These are phyloP conservation scores for Sarcophaga subvicina DNA, from an alignment of 2,888 invertebrate species.

Conservation along the genomic window DNA sequence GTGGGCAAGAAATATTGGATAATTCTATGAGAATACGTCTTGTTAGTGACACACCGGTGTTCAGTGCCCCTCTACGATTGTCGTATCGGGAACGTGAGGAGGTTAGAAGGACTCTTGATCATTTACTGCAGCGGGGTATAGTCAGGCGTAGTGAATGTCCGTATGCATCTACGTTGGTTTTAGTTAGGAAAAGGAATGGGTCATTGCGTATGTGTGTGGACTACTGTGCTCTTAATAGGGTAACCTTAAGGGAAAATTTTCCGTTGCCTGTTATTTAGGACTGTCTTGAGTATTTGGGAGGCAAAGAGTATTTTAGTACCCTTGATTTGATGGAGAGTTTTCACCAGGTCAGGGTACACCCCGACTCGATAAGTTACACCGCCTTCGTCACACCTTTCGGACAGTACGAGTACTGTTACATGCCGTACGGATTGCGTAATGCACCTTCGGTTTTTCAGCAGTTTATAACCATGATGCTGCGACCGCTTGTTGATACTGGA, in stretches of 20 bases:
- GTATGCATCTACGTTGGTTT: background rate
- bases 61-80: constrained; percentile 6
- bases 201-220: constrained; percentile 29
- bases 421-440: background rate
- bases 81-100: constrained; percentile 12
- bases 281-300: background rate
- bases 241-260: constrained; percentile 29
- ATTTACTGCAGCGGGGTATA: background rate
- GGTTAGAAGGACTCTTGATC: constrained; percentile 5
- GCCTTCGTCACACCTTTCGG: no score
- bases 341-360: constrained; percentile 14
- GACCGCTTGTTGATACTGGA: background rate
- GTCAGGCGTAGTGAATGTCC: constrained; percentile 8
- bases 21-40: no score
- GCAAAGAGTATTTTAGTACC: constrained; percentile 18
- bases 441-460: constrained; percentile 37
- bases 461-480: background rate
- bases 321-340: constrained; percentile 26
- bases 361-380: background rate
- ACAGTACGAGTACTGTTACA: no score
- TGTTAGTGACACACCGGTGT: background rate
- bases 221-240: constrained; percentile 7
- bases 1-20: no score
- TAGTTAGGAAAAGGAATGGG: constrained; percentile 4
- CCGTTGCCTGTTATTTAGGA: constrained; percentile 34